A percentile compares a stretch with the other conserved stretches of the same genome.
Conservation (phyloP, 1,140 invertebrate species). For the Drosophila nigrodunni region DNA sequence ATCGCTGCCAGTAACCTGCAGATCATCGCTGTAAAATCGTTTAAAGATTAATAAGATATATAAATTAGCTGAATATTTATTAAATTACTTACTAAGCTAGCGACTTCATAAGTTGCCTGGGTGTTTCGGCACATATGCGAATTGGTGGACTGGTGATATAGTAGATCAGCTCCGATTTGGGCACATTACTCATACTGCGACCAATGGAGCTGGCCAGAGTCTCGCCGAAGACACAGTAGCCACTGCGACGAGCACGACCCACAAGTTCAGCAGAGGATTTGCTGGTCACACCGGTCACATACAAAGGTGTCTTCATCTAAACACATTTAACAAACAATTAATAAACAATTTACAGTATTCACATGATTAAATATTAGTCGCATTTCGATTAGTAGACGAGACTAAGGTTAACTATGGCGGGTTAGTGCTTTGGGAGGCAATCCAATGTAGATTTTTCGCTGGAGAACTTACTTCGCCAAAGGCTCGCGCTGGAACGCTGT, state of each 20-base stretch:
- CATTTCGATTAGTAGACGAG: constrained; percentile 1
- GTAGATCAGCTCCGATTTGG: constrained; percentile 76
- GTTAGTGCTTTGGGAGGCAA: constrained; percentile 6
- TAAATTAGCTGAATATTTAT: background rate
- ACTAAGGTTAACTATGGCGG: constrained; percentile 6
- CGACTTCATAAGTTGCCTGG: constrained; percentile 91
- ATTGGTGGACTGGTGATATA: constrained; percentile 92
- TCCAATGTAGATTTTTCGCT: constrained; percentile 8
- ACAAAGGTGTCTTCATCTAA: constrained; percentile 88
- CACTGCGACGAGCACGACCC: constrained; percentile 85
- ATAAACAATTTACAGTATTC: background rate
- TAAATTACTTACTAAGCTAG: constrained; percentile 90
- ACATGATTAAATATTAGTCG: background rate
- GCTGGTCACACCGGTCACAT: constrained; percentile 91
- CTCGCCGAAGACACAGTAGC: constrained; percentile 90
- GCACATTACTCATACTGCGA: constrained; percentile 87
- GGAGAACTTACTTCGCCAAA: constrained; percentile 91
- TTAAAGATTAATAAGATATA: background rate
- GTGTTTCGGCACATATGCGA: constrained; percentile 91
- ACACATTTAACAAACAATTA: background rate
- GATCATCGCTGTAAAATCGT: constrained; percentile 89
- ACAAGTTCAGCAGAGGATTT: constrained; percentile 89
- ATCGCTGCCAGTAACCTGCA: constrained; percentile 98
- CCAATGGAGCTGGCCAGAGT: constrained; percentile 90
- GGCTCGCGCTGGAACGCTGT: constrained; percentile 91